Evolutionary conservation across 2,888 invertebrate species (phyloP).

Genomic region (Lacanobia oleracea): DNA sequence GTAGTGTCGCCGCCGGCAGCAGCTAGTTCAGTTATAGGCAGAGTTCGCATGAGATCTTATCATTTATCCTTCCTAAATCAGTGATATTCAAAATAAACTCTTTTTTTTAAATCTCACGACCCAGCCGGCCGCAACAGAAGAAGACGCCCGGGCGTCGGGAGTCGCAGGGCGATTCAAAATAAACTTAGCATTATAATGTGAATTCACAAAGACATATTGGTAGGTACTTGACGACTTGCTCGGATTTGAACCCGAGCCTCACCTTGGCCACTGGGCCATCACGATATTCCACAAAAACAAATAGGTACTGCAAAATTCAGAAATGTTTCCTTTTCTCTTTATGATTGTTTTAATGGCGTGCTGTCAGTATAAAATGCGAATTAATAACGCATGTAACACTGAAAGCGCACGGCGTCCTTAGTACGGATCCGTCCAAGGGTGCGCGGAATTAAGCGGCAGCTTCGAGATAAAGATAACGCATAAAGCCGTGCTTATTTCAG

Average conservation of each 20-base stretch:
- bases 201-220: not conserved
- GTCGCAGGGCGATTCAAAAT: too few species aligned
- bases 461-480: slow-evolving; percentile 8
- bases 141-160: too few species aligned
- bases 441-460: slow-evolving; percentile 10
- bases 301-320: not conserved
- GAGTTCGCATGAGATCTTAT: not conserved
- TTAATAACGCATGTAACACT: slow-evolving; percentile 9
- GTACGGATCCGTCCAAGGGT: slow-evolving; percentile 46
- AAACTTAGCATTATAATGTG: not conserved
- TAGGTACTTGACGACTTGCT: not conserved
- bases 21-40: too few species aligned
- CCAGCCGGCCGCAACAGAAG: too few species aligned
- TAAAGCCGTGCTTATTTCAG: slow-evolving; percentile 14
- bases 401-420: slow-evolving; percentile 36
- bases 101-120: too few species aligned
- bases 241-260: not conserved
- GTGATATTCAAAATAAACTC: not conserved
- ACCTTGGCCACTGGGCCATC: not conserved
- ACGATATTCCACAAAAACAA: not conserved
- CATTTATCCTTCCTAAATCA: not conserved
- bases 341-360: slow-evolving; percentile 3
- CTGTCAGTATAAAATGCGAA: slow-evolving; percentile 16
- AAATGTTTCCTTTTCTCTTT: not conserved
- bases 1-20: too few species aligned